A percentile compares a stretch with the other conserved stretches of the same genome.
These are phyloP conservation scores for Parazoanthus atlanticus DNA, from an alignment of 92 coral and sea anemone genomes.

Conservation along the genomic window DNA sequence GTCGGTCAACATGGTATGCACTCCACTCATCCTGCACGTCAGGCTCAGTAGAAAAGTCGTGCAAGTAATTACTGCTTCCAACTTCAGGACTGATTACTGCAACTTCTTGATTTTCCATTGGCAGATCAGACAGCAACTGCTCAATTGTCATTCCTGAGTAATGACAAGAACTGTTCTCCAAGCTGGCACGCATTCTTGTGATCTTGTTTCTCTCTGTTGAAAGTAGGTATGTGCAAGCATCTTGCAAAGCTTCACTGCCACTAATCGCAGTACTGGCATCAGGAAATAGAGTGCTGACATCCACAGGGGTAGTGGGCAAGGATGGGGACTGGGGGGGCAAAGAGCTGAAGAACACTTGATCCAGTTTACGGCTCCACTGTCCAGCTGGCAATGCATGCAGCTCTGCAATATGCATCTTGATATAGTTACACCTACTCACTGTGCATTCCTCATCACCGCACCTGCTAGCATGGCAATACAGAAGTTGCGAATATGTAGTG, in stretches of 20 bases:
- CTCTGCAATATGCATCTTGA: conserved; percentile 39
- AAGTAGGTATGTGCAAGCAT: neutral
- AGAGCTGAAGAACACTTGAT: conserved; percentile 52
- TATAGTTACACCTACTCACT: conserved; percentile 51
- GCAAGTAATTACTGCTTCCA: neutral
- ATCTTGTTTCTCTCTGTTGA: neutral
- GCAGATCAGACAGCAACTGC: neutral
- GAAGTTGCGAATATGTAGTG: conserved; percentile 7
- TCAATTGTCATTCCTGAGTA: neutral
- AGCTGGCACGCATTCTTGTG: neutral
- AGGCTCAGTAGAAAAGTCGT: neutral
- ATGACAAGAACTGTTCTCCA: neutral
- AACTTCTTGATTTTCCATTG: neutral
- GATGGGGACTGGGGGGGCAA: conserved; percentile 10
- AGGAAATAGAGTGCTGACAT: conserved; percentile 12
- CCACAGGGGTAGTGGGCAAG: neutral
- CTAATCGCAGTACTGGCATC: neutral
- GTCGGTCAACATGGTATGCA: conserved; percentile 47
- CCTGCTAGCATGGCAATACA: conserved; percentile 41
- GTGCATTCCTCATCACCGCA: conserved; percentile 44
- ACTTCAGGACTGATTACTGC: neutral
- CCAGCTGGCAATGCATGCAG: neutral
- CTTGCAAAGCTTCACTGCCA: neutral
- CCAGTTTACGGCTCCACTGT: conserved; percentile 48
- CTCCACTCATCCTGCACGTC: conserved; percentile 28